Evolutionary conservation across 2,113 vertebrate genomes (phyloP).

Genomic region (Lichenostomus cassidix): DNA sequence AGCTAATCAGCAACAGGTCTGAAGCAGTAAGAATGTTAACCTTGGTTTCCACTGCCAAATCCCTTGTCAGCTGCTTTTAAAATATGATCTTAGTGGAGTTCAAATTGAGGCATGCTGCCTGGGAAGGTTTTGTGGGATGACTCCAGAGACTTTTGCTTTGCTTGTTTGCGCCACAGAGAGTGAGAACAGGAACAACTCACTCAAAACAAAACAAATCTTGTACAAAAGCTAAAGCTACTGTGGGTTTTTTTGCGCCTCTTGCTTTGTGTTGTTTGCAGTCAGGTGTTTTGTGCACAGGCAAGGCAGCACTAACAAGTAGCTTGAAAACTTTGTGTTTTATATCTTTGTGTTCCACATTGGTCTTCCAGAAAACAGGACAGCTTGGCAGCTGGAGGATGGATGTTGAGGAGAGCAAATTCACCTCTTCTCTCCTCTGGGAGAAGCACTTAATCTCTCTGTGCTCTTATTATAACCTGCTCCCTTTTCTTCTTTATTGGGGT

Average conservation of each 20-base stretch:
- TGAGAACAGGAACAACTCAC: background rate
- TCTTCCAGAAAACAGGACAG: background rate
- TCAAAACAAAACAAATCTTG: background rate
- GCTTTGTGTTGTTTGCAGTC: background rate
- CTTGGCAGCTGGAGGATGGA: background rate
- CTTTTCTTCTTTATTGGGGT: background rate
- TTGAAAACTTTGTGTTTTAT: background rate
- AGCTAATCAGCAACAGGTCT: background rate
- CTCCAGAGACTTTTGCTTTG: background rate
- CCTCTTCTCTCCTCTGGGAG: background rate
- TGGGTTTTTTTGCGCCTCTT: background rate
- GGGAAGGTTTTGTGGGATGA: background rate
- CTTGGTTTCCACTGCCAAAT: background rate
- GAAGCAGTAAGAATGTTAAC: background rate
- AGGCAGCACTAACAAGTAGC: background rate
- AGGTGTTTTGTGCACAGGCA: background rate
- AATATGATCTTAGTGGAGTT: background rate
- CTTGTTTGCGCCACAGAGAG: background rate
- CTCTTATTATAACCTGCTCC: background rate
- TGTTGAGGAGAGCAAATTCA: background rate
- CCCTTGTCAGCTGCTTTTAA: background rate
- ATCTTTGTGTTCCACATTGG: background rate
- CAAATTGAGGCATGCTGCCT: background rate
- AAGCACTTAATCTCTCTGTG: background rate
- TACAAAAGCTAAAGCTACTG: background rate